Evolutionary conservation across 2,888 invertebrate species (phyloP).

Genomic region (Napeogenes inachia): DNA sequence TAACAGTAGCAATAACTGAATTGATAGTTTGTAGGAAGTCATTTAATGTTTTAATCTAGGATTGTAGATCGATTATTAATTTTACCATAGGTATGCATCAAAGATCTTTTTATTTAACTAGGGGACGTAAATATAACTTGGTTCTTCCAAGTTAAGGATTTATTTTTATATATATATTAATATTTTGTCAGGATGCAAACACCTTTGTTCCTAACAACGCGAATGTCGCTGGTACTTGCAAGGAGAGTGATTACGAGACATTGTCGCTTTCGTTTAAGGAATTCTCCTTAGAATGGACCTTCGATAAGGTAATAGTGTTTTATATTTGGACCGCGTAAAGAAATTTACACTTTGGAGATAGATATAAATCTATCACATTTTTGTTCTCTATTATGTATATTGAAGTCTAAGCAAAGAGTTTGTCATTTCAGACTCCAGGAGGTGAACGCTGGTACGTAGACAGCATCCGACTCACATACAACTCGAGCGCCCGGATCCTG

Average conservation of each 20-base stretch:
- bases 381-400: not conserved
- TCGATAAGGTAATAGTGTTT: constrained; percentile 82
- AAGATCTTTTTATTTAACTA: too few relatives aligned
- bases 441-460: constrained; percentile 94
- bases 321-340: too few relatives aligned
- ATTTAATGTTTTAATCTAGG: too few relatives aligned
- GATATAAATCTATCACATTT: not conserved
- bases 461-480: constrained; percentile 85
- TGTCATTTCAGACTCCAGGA: constrained; percentile 84
- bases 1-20: too few relatives aligned
- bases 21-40: too few relatives aligned
- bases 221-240: constrained; percentile 84
- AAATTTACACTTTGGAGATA: too few relatives aligned
- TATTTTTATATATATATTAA: not conserved
- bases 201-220: constrained; percentile 86
- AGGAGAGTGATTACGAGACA: constrained; percentile 83
- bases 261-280: constrained; percentile 86
- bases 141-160: not conserved
- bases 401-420: too few relatives aligned
- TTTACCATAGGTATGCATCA: too few relatives aligned
- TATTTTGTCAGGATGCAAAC: constrained; percentile 78
- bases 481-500: constrained; percentile 78
- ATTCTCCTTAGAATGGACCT: constrained; percentile 85
- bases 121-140: too few relatives aligned
- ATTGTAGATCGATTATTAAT: too few relatives aligned